Evolutionary conservation across 2,888 invertebrate species (phyloP), one percentile per base, ranked within the genome.

Genomic region (Andrena chrysosceles): DNA sequence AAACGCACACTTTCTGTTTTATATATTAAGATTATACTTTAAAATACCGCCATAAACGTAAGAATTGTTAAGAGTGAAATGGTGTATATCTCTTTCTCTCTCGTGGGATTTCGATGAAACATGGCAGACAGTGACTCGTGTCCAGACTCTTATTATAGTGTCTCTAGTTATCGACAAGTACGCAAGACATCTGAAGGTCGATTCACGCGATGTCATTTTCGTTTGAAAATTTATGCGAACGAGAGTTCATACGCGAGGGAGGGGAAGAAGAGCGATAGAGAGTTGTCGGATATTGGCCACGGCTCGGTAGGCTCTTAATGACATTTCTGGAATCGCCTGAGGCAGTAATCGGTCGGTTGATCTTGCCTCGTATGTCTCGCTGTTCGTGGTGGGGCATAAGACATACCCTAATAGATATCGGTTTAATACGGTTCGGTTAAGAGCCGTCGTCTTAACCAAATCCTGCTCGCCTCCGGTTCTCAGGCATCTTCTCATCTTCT

Each of bases 281-380:
- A 26, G 64, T 69, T 70, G 59, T 77, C 69, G 83, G 77, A 91
- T 90, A 91, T 91, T 90, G 90, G 88, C 83, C 80, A 83, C 86
- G 91, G 86, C 85, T 89, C 84, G 86, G 79, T 85, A 86, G 87
- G 81, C 88, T 84, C 86, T 84, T 89, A 89, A 91, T 88, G 91
- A 90, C 90, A 87, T 91, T 91, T 90, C 88, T 86, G 87, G 86
- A 89, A 85, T 86, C 85, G 91, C 90, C 86, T 77, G 80, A 79
- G 86, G 90, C 90, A 83, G 87, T 66, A 52, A 88, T 90, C 86
- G 63, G 70, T 63, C 52, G 77, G 75, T 81, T 66, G 81, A 79
- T 85, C 62, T 52, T 63, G 64, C 76, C 68, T 67, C 68, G 62
- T 35, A 54, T 48, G 26, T 49, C 42, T 54, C 35, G 52, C 52